These are phyloP conservation scores for Enteromius afrohamiltoni DNA, from an alignment of 2,797 vertebrate species.

Conservation along the genomic window DNA sequence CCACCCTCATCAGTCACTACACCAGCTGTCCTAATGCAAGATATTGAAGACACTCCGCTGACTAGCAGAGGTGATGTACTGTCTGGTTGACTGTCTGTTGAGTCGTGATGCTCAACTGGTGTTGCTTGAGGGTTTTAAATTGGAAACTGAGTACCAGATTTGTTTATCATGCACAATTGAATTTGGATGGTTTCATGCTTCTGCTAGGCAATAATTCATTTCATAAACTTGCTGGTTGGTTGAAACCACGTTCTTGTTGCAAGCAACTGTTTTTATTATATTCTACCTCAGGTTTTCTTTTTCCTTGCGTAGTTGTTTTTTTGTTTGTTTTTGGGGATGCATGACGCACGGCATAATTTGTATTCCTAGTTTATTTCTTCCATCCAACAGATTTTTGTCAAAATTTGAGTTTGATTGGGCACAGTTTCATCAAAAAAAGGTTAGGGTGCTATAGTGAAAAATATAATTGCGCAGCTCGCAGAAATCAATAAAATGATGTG, in stretches of 20 bases:
- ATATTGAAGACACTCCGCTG: background rate
- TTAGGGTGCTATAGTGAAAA: background rate
- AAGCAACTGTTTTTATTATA: background rate
- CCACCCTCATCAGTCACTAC: slow-evolving; percentile 28
- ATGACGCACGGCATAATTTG: background rate
- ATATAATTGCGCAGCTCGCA: background rate
- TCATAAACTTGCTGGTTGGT: background rate
- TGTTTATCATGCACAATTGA: background rate
- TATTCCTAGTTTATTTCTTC: background rate
- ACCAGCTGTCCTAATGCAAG: slow-evolving; percentile 29
- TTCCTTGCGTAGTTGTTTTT: background rate
- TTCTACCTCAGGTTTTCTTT: background rate
- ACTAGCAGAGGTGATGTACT: slow-evolving; percentile 7
- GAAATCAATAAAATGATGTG: background rate
- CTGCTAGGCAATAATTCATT: background rate
- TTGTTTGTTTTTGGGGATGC: background rate
- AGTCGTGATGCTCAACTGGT: background rate
- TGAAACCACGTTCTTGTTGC: background rate
- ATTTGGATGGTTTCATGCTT: background rate
- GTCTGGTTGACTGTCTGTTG: background rate
- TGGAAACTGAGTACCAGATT: background rate
- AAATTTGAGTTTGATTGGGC: background rate
- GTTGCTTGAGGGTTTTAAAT: background rate
- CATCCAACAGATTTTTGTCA: background rate
- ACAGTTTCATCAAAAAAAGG: background rate